Evolutionary conservation across 1,140 invertebrate genomes (phyloP).

Genomic region (Teleopsis dalmanni): DNA sequence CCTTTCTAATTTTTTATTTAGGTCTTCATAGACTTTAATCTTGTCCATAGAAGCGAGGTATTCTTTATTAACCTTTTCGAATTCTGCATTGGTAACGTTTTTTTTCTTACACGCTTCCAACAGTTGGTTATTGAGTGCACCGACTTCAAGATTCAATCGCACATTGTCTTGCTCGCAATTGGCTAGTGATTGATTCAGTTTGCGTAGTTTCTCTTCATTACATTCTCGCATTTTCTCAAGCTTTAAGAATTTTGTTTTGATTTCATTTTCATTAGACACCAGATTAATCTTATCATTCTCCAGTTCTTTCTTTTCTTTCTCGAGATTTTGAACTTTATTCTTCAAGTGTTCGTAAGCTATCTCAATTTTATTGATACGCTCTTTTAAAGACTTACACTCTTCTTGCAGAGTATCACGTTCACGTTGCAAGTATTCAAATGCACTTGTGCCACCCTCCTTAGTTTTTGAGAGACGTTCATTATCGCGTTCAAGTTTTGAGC

Average conservation of each 20-base stretch:
- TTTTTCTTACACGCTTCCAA: conserved; percentile 2
- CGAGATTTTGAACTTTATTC: conserved; percentile 6
- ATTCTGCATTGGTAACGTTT: background rate
- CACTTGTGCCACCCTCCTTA: background rate
- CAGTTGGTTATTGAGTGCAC: conserved; percentile 19
- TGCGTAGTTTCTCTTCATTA: conserved; percentile 14
- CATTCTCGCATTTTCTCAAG: conserved; percentile 10
- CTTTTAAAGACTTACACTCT: conserved; percentile 10
- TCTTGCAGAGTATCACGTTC: conserved; percentile 15
- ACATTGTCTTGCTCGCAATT: conserved; percentile 13
- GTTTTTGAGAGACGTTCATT: conserved; percentile 1
- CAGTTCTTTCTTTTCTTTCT: conserved; percentile 2
- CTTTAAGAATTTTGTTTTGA: conserved; percentile 10
- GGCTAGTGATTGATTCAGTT: conserved; percentile 9
- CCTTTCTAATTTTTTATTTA: conserved; percentile 8
- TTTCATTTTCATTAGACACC: conserved; percentile 11
- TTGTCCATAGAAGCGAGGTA: background rate
- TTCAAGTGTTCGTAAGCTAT: conserved; percentile 9
- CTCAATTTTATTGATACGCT: conserved; percentile 8
- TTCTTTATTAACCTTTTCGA: background rate
- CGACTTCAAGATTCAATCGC: conserved; percentile 20
- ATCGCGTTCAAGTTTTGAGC: conserved; percentile 17
- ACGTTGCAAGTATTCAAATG: conserved; percentile 10
- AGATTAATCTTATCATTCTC: conserved; percentile 9
- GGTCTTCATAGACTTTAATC: background rate